Base-by-base conservation (phyloP, 2,797 vertebrate species). In the Heteromormyrus szaboi region DNA sequence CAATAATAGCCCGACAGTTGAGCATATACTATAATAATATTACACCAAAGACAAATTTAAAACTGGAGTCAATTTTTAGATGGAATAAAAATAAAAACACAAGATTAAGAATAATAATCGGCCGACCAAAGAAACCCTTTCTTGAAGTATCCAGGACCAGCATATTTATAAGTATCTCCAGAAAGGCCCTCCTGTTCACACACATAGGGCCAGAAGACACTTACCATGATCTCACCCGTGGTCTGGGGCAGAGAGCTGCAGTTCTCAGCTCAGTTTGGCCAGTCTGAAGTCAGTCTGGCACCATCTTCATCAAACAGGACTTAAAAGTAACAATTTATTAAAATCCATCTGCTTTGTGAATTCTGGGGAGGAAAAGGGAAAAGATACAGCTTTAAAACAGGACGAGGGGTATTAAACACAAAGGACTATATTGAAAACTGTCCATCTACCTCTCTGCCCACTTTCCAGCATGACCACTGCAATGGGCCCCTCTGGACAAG, bases 311-410 rank as follows among this genome's bases (percentile, higher is more conserved):
- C 92, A 91, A 79, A 89, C 89, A 79, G 88, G 89, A 87, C 85
- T 91, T 90, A 90, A 91, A 92, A 92, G 88, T 65, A 90, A 89
- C 89, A 91, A 90, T 90, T 89, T 91, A 89, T 84, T 89, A 88
- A 91, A 92, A 89, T 90, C 91, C 90, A 68, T 81, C 90, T 90
- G 90, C 91, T 91, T 91, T 87, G 68, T 86, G 81, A 86, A 87
- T 81, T 92, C 92, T 93, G 90, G 90, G 89, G 87, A 90, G 53
- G 68, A 41, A 87, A 86, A 88, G 79, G 79, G 87, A 87, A 91
- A 85, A 89, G 84, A 90, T 14, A 90, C 22, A 89, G 25, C 68
- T 87, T 87, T 83, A 83, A 87, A 87, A 86, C 46, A 44, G 17
- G 29, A 37, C 4, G 14, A 87, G 9, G 2, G 54, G 41, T 33